Percentiles rank a stretch among this genome's conserved stretches.
These are phyloP conservation scores for Phalacrocorax pelagicus DNA, from an alignment of 2,113 vertebrate genomes.

Conservation along the genomic window DNA sequence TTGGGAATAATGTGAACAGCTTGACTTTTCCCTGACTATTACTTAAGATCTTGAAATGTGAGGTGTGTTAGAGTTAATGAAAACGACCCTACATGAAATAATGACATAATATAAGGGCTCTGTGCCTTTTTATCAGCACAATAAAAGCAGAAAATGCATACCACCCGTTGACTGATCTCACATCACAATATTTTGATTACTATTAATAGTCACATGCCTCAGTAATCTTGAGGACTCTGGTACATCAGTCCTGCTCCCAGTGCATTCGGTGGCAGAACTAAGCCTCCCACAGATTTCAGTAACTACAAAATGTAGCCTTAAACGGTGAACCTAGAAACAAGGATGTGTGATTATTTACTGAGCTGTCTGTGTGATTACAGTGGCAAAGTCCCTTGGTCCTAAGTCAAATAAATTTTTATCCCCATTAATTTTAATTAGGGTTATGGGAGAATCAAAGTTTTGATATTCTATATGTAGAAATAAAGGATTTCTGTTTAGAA, in stretches of 20 bases:
- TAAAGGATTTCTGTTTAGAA: not conserved
- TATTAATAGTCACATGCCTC: not conserved
- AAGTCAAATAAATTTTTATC: not conserved
- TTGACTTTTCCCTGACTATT: slow-evolving; percentile 62
- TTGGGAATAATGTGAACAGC: slow-evolving; percentile 42
- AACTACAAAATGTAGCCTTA: not conserved
- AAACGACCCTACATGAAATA: slow-evolving; percentile 9
- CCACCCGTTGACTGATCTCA: not conserved
- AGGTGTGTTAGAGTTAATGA: slow-evolving; percentile 44
- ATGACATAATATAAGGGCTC: not conserved
- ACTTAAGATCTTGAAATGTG: slow-evolving; percentile 61
- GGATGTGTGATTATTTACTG: not conserved
- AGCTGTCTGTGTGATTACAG: not conserved
- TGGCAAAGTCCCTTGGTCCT: not conserved
- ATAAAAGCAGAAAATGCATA: slow-evolving; percentile 2
- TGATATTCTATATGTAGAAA: not conserved
- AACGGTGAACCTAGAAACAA: not conserved
- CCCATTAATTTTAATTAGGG: not conserved
- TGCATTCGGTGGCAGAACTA: not conserved
- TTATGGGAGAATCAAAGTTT: not conserved
- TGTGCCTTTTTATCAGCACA: slow-evolving; percentile 14
- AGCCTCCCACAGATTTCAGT: not conserved
- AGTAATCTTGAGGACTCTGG: not conserved
- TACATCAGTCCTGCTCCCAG: not conserved
- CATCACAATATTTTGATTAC: slow-evolving; percentile 25